Percentiles rank a stretch among this genome's conserved stretches.
Evolutionary conservation across 2,888 invertebrate species (phyloP).

Genomic region (Melanostoma scalare): DNA sequence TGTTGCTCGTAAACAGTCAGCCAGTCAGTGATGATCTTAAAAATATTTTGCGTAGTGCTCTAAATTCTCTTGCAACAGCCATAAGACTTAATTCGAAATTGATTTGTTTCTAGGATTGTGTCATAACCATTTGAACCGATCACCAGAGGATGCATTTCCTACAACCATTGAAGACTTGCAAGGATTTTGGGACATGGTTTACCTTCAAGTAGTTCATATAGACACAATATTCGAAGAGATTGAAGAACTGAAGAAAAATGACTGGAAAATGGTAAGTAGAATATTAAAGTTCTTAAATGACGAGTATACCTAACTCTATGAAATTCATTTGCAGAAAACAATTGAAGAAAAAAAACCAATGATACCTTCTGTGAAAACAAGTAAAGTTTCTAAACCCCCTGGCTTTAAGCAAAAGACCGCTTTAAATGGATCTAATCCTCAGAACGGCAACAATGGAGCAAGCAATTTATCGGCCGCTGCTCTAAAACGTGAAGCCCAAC

Average conservation of each 20-base stretch:
- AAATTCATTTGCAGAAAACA: constrained; percentile 74
- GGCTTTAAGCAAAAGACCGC: constrained; percentile 59
- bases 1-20: too few relatives aligned
- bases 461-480: constrained; percentile 81
- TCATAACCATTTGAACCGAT: constrained; percentile 86
- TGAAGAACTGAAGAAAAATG: constrained; percentile 84
- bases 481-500: constrained; percentile 87
- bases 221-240: constrained; percentile 90
- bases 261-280: constrained; percentile 85
- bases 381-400: constrained; percentile 75
- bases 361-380: constrained; percentile 74
- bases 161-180: constrained; percentile 95
- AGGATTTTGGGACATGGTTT: constrained; percentile 99
- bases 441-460: constrained; percentile 74
- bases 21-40: too few relatives aligned
- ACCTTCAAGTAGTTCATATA: constrained; percentile 93
- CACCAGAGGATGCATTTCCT: constrained; percentile 91
- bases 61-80: too few relatives aligned
- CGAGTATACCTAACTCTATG: background rate
- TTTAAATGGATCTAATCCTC: constrained; percentile 41
- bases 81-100: too few relatives aligned
- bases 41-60: too few relatives aligned
- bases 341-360: constrained; percentile 62
- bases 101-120: constrained; percentile 84
- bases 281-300: background rate